A percentile compares a stretch with the other conserved stretches of the same genome.
phyloP scores from a whole-genome alignment of 2,888 invertebrate species.

The Agelastica alni region DNA sequence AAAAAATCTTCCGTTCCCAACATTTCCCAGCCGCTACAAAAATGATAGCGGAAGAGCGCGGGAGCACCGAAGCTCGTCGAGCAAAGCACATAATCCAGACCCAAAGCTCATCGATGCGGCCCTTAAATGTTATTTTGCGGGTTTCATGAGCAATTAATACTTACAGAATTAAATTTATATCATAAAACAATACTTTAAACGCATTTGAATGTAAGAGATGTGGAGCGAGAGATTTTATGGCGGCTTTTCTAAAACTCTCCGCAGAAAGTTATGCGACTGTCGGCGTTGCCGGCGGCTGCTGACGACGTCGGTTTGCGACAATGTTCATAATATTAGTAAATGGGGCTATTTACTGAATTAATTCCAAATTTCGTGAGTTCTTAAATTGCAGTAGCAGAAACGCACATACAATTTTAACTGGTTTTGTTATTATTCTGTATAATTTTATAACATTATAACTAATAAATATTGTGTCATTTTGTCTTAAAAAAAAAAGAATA shows the following conservation, averaged over 20 bases:
- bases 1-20: no score
- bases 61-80: slow-evolving; percentile 30
- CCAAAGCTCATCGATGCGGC: slow-evolving; percentile 42
- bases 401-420: no score
- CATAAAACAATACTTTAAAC: slow-evolving; percentile 52
- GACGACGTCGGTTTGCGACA: slow-evolving; percentile 45
- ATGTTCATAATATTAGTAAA: slow-evolving; percentile 52
- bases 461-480: no score
- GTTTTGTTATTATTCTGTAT: no score
- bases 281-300: no score
- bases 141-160: slow-evolving; percentile 45
- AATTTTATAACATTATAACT: no score
- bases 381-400: neutral
- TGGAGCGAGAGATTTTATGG: slow-evolving; percentile 40
- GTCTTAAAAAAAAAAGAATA: no score
- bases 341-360: slow-evolving; percentile 52
- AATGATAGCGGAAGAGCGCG: slow-evolving; percentile 9
- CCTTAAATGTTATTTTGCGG: slow-evolving; percentile 40
- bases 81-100: slow-evolving; percentile 42
- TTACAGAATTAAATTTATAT: slow-evolving; percentile 49
- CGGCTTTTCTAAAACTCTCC: slow-evolving; percentile 44
- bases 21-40: no score
- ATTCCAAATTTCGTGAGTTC: slow-evolving; percentile 45
- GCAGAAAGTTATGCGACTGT: slow-evolving; percentile 47
- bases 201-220: slow-evolving; percentile 51